Base-by-base conservation (phyloP, 2,888 invertebrate species). In the Hemithea aestivaria region DNA sequence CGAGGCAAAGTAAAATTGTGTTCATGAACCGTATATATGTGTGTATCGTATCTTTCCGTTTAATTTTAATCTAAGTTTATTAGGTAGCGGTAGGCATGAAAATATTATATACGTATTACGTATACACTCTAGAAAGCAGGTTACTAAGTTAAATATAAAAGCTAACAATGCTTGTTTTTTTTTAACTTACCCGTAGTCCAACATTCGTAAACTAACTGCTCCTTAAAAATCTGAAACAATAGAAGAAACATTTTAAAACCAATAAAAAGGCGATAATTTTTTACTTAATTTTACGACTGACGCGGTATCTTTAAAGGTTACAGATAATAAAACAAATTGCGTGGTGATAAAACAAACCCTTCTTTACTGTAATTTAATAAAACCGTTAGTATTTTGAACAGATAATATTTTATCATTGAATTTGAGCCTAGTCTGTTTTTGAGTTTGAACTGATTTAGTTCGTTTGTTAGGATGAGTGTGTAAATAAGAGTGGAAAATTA, bases 271-370 rank as follows among this genome's bases (percentile, higher is more conserved):
- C 24, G 25, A n/a, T 16, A 23, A 10, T 9, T 25, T 32, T 30
- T 31, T 31, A 29, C 16, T 11, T 21, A 25, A 9, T 32, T 40
- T 47, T 31, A 44, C 33, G 35, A 27, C 43, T 27, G 8, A 28
- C 16, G 36, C 64, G 62, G 64, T 39, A 26, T 47, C 43, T 40
- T 55, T 45, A 46, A 64, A 62, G 50, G 36, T 25, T 6, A 35
- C 32, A 32, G 31, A 37, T 41, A 29, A 24, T 33, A 23, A 38
- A 27, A 16, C 12, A 10, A 35, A 62, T 55, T 56, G 56, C 47
- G 39, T 44, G 21, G 32, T 20, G 23, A 26, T 37, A 40, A 58
- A 64, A 48, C 56, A 54, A 66, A 55, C 61, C 62, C 60, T 60
- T 62, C 31, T 45, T 43, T 45, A 33, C 29, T 23, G 27, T 35